Base-by-base conservation (phyloP, 2,888 invertebrate genomes). In the Lochmaea capreae region DNA sequence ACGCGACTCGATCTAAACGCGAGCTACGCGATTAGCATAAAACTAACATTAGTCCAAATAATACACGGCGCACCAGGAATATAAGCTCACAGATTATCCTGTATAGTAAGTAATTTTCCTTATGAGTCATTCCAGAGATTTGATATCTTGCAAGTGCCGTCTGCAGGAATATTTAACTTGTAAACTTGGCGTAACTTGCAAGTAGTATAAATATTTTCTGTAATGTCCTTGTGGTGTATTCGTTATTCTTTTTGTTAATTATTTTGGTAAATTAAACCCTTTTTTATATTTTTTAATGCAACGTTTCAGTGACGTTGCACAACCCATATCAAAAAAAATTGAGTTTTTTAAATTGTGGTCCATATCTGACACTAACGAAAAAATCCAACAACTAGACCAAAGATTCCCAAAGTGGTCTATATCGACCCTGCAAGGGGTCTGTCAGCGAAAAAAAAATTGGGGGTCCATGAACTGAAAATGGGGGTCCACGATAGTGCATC, bases 11-110 rank as follows among this genome's bases (percentile, higher is more conserved):
- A 83, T 82, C 79, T 80, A 79, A 81, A 80, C 79, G 79, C 80
- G 77, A 77, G 66, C 61, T 61, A 70, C 78, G 78, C 81, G 81
- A 84, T 84, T 84, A 83, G 82, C 84, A 84, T 84, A 84, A 83
- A 84, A 84, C 81, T 82, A 80, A 83, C 83, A 84, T 84, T 84
- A 84, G 83, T 82, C 79, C 43, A 67, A 72, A 67, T 72, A 63
- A 63, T 63, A 61, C 61, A 61, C n/a, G 61, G 33, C n/a, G 62
- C 43, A 43, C 43, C 18, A 42, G 62, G 62, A 63, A 63, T 43
- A 63, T 63, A 63, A 63, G 43, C 62, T 43, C 9, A 14, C 43
- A 16, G 62, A 63, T 63, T 63, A 63, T 63, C 4, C 18, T 43
- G 10, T 43, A 63, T 43, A 43, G 62, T 63, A 43, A 43, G 18